Base-by-base conservation (phyloP, 2,113 vertebrate species). In the Pterophyllum scalare region DNA sequence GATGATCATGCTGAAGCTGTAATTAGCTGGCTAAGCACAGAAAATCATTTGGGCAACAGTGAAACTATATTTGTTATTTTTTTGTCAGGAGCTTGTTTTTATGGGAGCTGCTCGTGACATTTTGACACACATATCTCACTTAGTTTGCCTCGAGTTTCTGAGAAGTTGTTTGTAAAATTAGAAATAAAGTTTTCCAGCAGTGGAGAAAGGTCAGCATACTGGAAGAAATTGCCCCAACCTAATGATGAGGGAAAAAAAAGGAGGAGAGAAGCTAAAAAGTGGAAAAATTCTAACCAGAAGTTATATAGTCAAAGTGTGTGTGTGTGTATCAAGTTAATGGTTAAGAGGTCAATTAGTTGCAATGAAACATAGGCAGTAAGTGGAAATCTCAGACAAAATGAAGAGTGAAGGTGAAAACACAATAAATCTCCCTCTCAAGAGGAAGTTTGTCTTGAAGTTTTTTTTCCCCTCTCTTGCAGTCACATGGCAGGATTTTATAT, bases 321-420 rank as follows among this genome's bases (percentile, higher is more conserved):
- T 83, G 57, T 82, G 76, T 57, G 35, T 6, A 20, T 52, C 12
- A 19, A 17, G 87, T 81, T 20, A 77, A 67, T 91, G 91, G 81
- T 86, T 60, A 77, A 91, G 88, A 82, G 13, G 60, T 91, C 91
- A 90, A 82, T 93, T 92, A 90, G 85, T 84, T 74, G 58, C 58
- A 62, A 90, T 87, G 79, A 91, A 90, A 83, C 80, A 72, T 54
- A 74, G 43, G 74, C 49, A 40, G 62, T 31, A 79, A 74, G 19
- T 4, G 28, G 59, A 7, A 58, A 38, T 19, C 64, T 22, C 6
- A 75, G 58, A 72, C 67, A 89, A 91, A 92, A 91, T 86, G 85
- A 84, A 72, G 57, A 88, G 83, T 83, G 89, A 77, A 93, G 88
- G 75, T 90, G 80, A 92, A 35, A 94, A 92, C 1, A 24, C 86